phyloP scores from a whole-genome alignment of 2,888 invertebrate genomes.

The Hypercompe scribonia region DNA sequence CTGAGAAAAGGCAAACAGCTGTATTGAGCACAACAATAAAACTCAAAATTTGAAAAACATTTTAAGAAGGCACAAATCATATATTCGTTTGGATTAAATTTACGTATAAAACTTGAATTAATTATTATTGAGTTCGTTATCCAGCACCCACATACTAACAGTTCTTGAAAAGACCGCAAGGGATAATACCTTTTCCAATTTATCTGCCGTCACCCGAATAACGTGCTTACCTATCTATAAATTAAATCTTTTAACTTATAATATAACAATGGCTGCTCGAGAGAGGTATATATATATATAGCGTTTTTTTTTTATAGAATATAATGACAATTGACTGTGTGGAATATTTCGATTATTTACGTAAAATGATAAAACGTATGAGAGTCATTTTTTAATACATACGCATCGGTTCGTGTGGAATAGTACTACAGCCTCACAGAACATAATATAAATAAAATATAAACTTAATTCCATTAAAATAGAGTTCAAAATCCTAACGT shows the following conservation, averaged over 20 bases:
- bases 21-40: background rate
- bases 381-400: background rate
- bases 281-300: conserved; percentile 11
- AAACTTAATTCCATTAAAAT: no score
- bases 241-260: conserved; percentile 61
- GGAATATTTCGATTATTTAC: background rate
- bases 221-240: conserved; percentile 60
- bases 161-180: conserved; percentile 18
- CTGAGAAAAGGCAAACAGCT: background rate
- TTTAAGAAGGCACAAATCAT: background rate
- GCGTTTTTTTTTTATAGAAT: background rate
- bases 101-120: background rate
- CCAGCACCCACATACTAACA: conserved; percentile 23
- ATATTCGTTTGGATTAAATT: background rate
- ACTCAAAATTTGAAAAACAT: background rate
- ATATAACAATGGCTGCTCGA: conserved; percentile 45
- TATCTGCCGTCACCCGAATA: conserved; percentile 48
- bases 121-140: background rate
- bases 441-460: no score
- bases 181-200: conserved; percentile 53
- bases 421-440: background rate
- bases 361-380: background rate
- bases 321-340: background rate
- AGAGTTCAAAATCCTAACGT: no score
- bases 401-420: background rate